Conservation (phyloP, 2,797 vertebrate genomes). For the Macropus fuliginosus region DNA sequence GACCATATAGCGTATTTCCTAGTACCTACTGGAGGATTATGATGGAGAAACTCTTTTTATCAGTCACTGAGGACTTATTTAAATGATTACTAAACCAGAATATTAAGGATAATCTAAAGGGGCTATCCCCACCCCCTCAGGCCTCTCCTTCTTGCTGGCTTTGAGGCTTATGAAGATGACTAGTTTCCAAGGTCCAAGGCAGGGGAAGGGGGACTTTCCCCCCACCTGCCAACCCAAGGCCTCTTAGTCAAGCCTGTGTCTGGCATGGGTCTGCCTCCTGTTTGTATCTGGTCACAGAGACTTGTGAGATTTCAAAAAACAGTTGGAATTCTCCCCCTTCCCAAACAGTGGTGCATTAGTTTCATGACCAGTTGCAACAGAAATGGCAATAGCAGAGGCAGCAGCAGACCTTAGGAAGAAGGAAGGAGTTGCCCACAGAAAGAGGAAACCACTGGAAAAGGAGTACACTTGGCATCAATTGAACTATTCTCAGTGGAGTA, state of each 20-base stretch:
- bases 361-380: neutral
- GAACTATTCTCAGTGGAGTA: neutral
- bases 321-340: neutral
- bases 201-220: neutral
- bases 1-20: neutral
- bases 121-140: neutral
- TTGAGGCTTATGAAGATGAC: neutral
- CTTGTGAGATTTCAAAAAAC: neutral
- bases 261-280: neutral
- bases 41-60: neutral
- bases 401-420: neutral
- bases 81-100: neutral
- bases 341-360: neutral
- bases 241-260: neutral
- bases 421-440: neutral
- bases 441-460: neutral
- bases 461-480: neutral
- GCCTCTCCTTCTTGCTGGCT: neutral
- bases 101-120: neutral
- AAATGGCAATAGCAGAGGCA: neutral
- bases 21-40: neutral
- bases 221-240: neutral
- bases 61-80: neutral
- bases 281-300: neutral
- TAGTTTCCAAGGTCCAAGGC: neutral